Evolutionary conservation across 2,113 vertebrate species (phyloP).

Genomic region (Campylorhamphus procurvoides): DNA sequence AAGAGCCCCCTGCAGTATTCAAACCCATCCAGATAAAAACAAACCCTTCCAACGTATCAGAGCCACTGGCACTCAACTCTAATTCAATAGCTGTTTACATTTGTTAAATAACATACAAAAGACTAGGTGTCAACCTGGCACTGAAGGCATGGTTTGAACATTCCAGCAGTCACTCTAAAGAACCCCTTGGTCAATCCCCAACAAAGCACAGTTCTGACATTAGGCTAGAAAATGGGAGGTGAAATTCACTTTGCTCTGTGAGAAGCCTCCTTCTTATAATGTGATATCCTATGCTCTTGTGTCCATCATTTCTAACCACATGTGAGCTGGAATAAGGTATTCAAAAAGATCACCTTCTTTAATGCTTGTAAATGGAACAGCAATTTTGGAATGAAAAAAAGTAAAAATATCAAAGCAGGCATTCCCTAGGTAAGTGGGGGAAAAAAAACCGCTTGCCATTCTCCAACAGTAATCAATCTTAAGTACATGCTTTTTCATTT

Average conservation of each 20-base stretch:
- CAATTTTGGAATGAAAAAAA: not conserved
- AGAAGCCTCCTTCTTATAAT: not conserved
- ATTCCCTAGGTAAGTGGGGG: not conserved
- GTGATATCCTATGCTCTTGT: not conserved
- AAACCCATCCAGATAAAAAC: not conserved
- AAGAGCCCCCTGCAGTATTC: not conserved
- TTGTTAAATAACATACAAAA: not conserved
- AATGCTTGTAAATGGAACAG: not conserved
- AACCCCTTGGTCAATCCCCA: not conserved
- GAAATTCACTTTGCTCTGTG: not conserved
- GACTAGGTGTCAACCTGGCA: not conserved
- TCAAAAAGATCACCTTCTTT: not conserved
- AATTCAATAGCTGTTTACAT: not conserved
- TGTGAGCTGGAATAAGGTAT: not conserved
- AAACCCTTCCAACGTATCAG: not conserved
- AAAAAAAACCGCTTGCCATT: constrained; percentile 54
- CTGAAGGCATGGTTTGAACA: not conserved
- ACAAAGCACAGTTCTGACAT: not conserved
- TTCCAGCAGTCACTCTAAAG: not conserved
- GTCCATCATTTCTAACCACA: not conserved
- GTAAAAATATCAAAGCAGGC: not conserved
- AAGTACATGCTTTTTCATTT: constrained; percentile 45
- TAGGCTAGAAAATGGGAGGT: not conserved
- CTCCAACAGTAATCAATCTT: constrained; percentile 57
- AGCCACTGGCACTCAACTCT: not conserved